Conservation (phyloP, 2,113 vertebrate genomes). For the Erpornis zantholeuca region DNA sequence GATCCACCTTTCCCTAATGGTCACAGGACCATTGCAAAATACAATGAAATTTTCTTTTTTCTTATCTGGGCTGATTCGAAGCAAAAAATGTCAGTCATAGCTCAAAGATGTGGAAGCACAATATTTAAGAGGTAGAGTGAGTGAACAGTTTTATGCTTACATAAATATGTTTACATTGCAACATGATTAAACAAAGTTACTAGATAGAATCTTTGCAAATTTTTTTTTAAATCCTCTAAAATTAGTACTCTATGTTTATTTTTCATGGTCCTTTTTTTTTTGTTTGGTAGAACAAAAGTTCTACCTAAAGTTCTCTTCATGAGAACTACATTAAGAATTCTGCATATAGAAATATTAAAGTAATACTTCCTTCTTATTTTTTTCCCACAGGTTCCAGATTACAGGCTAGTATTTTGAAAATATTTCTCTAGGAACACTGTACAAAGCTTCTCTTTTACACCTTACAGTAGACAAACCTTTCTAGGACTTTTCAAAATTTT, state of each 20-base stretch:
- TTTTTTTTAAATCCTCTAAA: not conserved
- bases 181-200: not conserved
- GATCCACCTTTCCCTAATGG: not conserved
- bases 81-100: not conserved
- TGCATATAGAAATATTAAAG: not conserved
- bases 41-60: not conserved
- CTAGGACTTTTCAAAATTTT: not conserved
- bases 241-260: not conserved
- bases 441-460: not conserved
- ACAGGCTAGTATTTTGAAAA: not conserved
- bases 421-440: not conserved
- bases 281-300: not conserved
- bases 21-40: not conserved
- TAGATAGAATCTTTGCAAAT: not conserved
- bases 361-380: not conserved
- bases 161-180: not conserved
- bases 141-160: not conserved
- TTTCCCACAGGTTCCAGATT: not conserved
- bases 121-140: not conserved
- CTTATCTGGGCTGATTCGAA: not conserved
- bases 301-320: too few species aligned
- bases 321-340: not conserved
- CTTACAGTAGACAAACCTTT: not conserved
- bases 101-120: not conserved
- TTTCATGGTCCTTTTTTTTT: not conserved